These are phyloP conservation scores for Panonychus citri DNA, from an alignment of 1,140 invertebrate genomes.

Conservation along the genomic window DNA sequence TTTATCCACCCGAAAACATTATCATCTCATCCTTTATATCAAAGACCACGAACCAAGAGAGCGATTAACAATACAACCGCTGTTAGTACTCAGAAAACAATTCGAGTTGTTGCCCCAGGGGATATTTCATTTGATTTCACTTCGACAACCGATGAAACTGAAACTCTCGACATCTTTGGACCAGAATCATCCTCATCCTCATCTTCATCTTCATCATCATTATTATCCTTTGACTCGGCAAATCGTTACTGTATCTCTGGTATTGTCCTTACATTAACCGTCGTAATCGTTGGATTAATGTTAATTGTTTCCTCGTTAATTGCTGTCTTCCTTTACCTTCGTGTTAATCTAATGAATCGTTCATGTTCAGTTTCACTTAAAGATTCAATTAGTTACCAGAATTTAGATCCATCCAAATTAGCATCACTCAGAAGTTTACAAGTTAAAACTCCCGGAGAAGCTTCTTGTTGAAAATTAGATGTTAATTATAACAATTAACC, in stretches of 20 bases:
- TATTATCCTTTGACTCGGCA: conserved; percentile 27
- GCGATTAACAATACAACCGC: conserved; percentile 32
- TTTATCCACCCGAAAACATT: neutral
- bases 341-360: conserved; percentile 29
- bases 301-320: conserved; percentile 66
- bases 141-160: conserved; percentile 49
- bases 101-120: conserved; percentile 75
- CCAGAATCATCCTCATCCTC: neutral
- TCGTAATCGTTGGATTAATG: conserved; percentile 67
- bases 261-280: conserved; percentile 68
- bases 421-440: neutral
- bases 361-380: neutral
- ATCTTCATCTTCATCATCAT: conserved; percentile 27
- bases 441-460: neutral
- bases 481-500: neutral
- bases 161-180: conserved; percentile 9
- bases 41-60: neutral
- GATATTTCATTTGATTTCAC: conserved; percentile 64
- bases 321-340: conserved; percentile 66
- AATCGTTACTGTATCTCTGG: conserved; percentile 55
- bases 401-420: neutral
- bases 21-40: neutral
- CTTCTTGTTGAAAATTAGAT: neutral
- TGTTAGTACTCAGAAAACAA: conserved; percentile 63
- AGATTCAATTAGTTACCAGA: neutral